Base-by-base conservation (phyloP, 2,888 invertebrate genomes). In the Agonopterix arenella region DNA sequence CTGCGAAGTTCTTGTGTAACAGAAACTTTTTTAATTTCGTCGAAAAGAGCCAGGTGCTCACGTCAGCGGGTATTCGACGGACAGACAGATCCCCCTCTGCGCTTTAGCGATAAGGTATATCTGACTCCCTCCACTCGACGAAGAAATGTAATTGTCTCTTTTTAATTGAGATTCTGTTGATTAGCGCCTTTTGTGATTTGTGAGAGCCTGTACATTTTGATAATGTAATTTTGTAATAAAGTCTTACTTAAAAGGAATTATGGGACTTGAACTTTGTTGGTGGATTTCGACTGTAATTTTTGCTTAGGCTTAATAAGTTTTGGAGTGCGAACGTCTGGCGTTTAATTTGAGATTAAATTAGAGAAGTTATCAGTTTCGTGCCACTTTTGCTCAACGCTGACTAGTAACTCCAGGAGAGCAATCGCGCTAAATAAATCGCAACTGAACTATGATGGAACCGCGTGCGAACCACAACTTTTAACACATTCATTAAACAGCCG, bases 21-120 rank as follows among this genome's bases (percentile, higher is more conserved):
- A 69, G 69, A 77, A 85, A 88, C 83, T 88, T 88, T 88, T 86
- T 86, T 88, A 88, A 88, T 88, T 86, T 86, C 75, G 81, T 70
- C 73, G 77, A 66, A 76, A 79, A 79, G 79, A 73, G 69, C 76
- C 85, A 86, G 86, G 85, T 86, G 86, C 74, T 70, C 71, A 75
- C 78, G 80, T 83, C 84, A 77, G 65, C 64, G 66, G 59, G 68
- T 64, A 77, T 82, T 79, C 78, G 76, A 78, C 76, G 73, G 80
- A 80, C 76, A 73, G 80, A 80, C 80, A 75, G 78, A 76, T 28
- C 28, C 67, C 61, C 62, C 55, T 55, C 70, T 70, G 71, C 62
- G 61, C 68, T 63, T 61, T 55, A 52, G 66, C 61, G 80, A 80
- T 82, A 81, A 78, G 73, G 65, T 60, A 42, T 46, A 46, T 46